Conservation (phyloP, 1,140 invertebrate species). For the Melanaphis sacchari region DNA sequence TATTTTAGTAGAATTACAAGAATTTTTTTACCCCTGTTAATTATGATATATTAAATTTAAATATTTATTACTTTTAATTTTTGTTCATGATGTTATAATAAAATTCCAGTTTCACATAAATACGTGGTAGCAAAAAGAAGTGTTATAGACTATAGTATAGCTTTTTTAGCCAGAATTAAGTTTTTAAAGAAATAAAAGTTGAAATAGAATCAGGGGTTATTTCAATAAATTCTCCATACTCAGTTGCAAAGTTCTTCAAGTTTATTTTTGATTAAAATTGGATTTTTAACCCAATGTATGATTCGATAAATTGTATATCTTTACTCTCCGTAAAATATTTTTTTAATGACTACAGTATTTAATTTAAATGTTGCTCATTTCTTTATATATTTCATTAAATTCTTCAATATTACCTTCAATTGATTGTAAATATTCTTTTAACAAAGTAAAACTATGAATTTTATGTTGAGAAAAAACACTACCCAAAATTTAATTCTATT, state of each 20-base stretch:
- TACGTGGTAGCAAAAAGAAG: not conserved
- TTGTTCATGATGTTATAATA: not conserved
- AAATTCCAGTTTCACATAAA: not conserved
- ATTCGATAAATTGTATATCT: not conserved
- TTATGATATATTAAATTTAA: no score
- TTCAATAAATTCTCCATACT: slow-evolving; percentile 7
- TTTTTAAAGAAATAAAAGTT: no score
- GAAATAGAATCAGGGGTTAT: no score
- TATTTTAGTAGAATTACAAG: no score
- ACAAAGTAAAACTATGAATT: no score
- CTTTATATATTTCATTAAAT: no score
- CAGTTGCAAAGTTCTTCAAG: not conserved
- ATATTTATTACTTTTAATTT: not conserved
- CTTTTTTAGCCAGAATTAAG: not conserved
- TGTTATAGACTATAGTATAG: not conserved
- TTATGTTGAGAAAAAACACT: no score
- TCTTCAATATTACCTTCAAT: no score
- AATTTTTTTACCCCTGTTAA: no score
- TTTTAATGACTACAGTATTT: not conserved
- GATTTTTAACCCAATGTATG: not conserved
- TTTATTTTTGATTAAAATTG: not conserved
- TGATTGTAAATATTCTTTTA: no score
- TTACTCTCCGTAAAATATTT: not conserved
- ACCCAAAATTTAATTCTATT: no score
- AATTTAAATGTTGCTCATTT: no score